Base-by-base conservation (phyloP, 2,888 invertebrate genomes). In the Nephrocerus scutellatus region DNA sequence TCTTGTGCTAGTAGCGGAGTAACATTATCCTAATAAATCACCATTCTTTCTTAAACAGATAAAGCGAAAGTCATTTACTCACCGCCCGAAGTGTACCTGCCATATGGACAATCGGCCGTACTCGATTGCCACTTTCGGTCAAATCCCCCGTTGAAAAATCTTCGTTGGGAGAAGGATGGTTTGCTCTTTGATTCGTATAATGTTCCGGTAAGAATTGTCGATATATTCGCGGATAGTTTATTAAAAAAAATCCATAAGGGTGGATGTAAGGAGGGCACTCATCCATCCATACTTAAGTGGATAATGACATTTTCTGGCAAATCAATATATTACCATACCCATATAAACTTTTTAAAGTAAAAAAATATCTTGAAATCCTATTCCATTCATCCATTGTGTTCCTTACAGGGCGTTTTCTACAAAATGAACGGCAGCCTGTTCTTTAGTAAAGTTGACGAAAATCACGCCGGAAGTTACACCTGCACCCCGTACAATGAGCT, bases 151-250 rank as follows among this genome's bases (percentile, higher is more conserved):
- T 72, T 92, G 50, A 85, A 85, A 35, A 86, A 85, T 61, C 73
- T 92, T 40, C 79, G 87, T 48, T 95, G 95, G 93, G 89, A 89
- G 63, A 92, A 92, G 66, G 90, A 93, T 63, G 89, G 88, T 13
- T 83, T 89, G 54, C 76, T 88, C 2, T 91, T 86, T 65, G 89
- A 91, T 62, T 88, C 90, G 1, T 87, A 85, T 71, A 87, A 88
- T 65, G 87, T 88, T 29, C 87, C 79, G 14, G 61, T 61, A 53
- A 44, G 48, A 47, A 12, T 31, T n/a, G n/a, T n/a, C n/a, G n/a
- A n/a, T n/a, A n/a, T n/a, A n/a, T n/a, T n/a, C n/a, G n/a, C n/a
- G n/a, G n/a, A n/a, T n/a, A n/a, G n/a, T n/a, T n/a, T n/a, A n/a
- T n/a, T n/a, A n/a, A n/a, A n/a, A n/a, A n/a, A n/a, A n/a, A n/a